These are phyloP conservation scores for Alca torda DNA, from an alignment of 2,797 vertebrate genomes.

Conservation along the genomic window DNA sequence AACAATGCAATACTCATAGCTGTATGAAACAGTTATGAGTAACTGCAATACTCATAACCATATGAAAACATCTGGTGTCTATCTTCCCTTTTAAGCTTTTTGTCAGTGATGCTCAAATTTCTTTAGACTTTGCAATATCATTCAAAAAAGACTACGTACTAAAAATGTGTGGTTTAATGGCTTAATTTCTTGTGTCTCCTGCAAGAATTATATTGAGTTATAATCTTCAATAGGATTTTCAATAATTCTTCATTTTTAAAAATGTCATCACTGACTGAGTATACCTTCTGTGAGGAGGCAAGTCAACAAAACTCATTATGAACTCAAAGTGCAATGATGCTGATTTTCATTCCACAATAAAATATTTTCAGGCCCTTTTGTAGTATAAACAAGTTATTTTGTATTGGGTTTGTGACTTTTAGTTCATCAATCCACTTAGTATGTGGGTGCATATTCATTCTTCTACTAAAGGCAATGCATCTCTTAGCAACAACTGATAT, in stretches of 20 bases:
- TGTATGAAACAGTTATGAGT: not conserved
- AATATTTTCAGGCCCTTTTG: not conserved
- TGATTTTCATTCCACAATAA: not conserved
- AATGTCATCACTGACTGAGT: not conserved
- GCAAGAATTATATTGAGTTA: not conserved
- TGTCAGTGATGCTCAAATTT: not conserved
- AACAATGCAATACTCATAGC: not conserved
- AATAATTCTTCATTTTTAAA: not conserved
- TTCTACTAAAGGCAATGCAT: constrained; percentile 32
- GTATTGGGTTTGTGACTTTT: not conserved
- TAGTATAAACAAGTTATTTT: constrained; percentile 16
- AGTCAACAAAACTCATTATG: not conserved
- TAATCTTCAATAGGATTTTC: not conserved
- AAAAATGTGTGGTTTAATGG: not conserved
- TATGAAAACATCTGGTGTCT: not conserved
- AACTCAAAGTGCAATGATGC: not conserved
- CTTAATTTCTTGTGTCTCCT: not conserved
- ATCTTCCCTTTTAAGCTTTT: not conserved
- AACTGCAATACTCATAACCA: not conserved
- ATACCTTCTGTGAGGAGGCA: not conserved
- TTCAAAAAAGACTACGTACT: not conserved
- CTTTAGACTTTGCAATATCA: not conserved
- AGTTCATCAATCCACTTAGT: not conserved
- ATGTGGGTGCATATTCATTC: constrained; percentile 18
- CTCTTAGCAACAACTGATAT: constrained; percentile 61